Base-by-base conservation (phyloP, 2,888 invertebrate species). In the Drosophila ustulata region DNA sequence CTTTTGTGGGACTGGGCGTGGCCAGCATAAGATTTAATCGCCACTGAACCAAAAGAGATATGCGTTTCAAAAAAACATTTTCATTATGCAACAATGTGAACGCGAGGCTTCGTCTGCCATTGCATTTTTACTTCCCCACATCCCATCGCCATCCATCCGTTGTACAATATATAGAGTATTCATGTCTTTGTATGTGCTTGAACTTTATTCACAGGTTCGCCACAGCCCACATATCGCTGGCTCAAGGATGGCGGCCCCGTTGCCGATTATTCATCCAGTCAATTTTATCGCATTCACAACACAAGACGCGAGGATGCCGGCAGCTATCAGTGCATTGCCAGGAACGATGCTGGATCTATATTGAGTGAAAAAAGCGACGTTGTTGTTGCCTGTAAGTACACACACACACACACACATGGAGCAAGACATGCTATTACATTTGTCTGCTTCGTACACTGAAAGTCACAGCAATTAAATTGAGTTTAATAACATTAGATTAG, bases 161-260 rank as follows among this genome's bases (percentile, higher is more conserved):
- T n/a, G n/a, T n/a, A n/a, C n/a, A n/a, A n/a, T n/a, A n/a, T n/a
- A n/a, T n/a, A n/a, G n/a, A n/a, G n/a, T n/a, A 53, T 39, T 23
- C 30, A 41, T 43, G 25, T 26, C 39, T 55, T 9, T 30, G 49
- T 37, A 39, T 69, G 50, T 67, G 57, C 52, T 65, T 63, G 43
- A 55, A 63, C 61, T 53, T 70, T 59, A 50, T 68, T 73, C 52
- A 28, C 82, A 88, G 79, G 89, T 75, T 96, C 96, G 92, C 98
- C 98, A n/a, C 96, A 96, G 89, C 98, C 98, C 39, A 96, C 96
- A 93, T 98, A 98, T 93, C 95, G 96, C 90, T 98, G 98, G 98
- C 93, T 97, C 75, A 97, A 97, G 93, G 96, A 98, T 92, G 97
- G 96, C 45, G 92, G 94, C 66, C 95, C 96, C 57, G 94, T 98